phyloP scores from a whole-genome alignment of 2,113 vertebrate genomes.

The Corydoras maculifer region DNA sequence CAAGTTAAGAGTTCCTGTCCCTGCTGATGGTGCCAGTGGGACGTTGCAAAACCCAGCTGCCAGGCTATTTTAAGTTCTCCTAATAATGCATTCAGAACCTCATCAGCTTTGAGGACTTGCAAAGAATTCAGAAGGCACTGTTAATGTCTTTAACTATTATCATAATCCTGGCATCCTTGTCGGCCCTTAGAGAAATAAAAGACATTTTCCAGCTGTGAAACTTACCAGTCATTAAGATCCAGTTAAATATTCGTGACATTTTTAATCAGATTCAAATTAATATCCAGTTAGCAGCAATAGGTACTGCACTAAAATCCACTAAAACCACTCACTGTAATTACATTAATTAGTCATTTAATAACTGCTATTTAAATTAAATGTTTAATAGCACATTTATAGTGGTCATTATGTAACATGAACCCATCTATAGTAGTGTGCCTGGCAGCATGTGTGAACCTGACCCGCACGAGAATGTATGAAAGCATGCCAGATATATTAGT shows the following conservation, averaged over 20 bases:
- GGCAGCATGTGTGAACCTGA: no score
- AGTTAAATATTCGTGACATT: no score
- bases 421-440: not conserved
- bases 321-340: not conserved
- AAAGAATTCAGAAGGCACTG: conserved; percentile 54
- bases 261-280: not conserved
- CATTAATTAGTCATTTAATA: not conserved
- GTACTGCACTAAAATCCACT: not conserved
- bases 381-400: not conserved
- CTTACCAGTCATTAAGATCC: no score
- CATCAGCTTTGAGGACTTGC: conserved; percentile 48
- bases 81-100: conserved; percentile 49
- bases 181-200: not conserved
- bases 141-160: conserved; percentile 40
- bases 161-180: conserved; percentile 30
- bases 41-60: conserved; percentile 36
- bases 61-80: conserved; percentile 56
- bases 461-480: conserved; percentile 8
- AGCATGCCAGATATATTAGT: conserved; percentile 8
- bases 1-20: conserved; percentile 52
- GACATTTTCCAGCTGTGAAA: no score
- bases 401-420: not conserved
- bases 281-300: not conserved
- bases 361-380: no score
- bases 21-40: conserved; percentile 43